phyloP scores from a whole-genome alignment of 92 coral and sea anemone species.

The Anthopleura xanthogrammica region DNA sequence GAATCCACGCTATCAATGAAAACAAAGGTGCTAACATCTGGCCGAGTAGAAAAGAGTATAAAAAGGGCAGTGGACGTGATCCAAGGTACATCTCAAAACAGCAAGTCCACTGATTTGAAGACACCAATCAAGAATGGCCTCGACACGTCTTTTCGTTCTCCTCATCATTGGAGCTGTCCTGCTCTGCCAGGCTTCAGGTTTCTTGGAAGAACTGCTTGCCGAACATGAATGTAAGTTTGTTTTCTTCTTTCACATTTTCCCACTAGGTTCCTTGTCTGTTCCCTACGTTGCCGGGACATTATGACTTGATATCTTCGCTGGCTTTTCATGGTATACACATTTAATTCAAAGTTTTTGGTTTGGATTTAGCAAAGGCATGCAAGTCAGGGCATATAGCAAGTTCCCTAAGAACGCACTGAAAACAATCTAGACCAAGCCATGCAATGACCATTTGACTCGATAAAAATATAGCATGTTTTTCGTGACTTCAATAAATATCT shows the following conservation, averaged over 20 bases:
- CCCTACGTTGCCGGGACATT: too few species aligned
- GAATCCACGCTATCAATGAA: background rate
- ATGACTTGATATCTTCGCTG: too few species aligned
- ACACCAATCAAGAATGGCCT: background rate
- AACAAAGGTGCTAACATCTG: background rate
- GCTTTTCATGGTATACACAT: too few species aligned
- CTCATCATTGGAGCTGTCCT: background rate
- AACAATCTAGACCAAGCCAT: too few species aligned
- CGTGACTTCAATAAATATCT: too few species aligned
- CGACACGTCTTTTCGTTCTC: background rate
- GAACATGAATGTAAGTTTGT: background rate
- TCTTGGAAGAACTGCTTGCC: background rate
- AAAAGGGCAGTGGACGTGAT: background rate
- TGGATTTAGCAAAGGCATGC: too few species aligned
- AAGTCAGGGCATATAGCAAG: too few species aligned
- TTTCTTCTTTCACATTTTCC: background rate
- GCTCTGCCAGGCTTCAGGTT: background rate
- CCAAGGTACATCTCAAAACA: background rate
- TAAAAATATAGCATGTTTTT: background rate
- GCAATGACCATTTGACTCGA: too few species aligned
- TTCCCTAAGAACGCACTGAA: too few species aligned
- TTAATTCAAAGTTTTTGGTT: too few species aligned
- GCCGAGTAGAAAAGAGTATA: background rate
- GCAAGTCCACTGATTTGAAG: constrained; percentile 2
- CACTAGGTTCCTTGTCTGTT: background rate